Percentiles rank a stretch among this genome's conserved stretches.
These are phyloP conservation scores for Carabus problematicus DNA, from an alignment of 2,888 invertebrate genomes.

Conservation along the genomic window DNA sequence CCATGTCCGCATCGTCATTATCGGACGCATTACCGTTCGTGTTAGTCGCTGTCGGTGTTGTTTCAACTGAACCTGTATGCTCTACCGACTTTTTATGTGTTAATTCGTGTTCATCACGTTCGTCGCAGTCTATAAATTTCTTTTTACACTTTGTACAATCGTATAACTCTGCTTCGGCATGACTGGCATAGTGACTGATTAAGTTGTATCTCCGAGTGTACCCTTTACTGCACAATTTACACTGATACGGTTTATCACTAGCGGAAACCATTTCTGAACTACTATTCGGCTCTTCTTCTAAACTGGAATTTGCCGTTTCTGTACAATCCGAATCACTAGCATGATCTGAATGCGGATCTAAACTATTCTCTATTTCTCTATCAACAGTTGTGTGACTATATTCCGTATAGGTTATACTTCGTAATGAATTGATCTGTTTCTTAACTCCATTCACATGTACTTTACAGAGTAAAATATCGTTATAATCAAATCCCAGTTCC, in stretches of 20 bases:
- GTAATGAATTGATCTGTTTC: constrained; percentile 18
- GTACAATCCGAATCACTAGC: no score
- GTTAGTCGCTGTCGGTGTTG: not conserved
- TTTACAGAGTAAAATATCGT: constrained; percentile 30
- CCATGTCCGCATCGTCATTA: not conserved
- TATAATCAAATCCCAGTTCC: constrained; percentile 34
- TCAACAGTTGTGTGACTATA: not conserved
- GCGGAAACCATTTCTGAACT: no score
- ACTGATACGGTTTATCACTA: not conserved
- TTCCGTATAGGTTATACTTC: not conserved
- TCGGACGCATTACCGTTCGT: not conserved
- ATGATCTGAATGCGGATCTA: not conserved
- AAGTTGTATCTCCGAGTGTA: constrained; percentile 24
- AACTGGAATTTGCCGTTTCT: no score
- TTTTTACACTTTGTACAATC: constrained; percentile 10
- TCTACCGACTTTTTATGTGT: no score
- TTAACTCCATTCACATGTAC: constrained; percentile 16
- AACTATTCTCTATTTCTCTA: not conserved
- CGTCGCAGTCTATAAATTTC: constrained; percentile 8
- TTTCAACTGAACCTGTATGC: not conserved
- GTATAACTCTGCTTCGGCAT: not conserved
- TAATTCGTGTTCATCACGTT: constrained; percentile 4
- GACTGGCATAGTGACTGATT: constrained; percentile 9
- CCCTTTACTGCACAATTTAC: constrained; percentile 14
- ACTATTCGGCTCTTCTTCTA: no score